Evolutionary conservation across 1,140 invertebrate species (phyloP).

Genomic region (Apocrypta bakeri): DNA sequence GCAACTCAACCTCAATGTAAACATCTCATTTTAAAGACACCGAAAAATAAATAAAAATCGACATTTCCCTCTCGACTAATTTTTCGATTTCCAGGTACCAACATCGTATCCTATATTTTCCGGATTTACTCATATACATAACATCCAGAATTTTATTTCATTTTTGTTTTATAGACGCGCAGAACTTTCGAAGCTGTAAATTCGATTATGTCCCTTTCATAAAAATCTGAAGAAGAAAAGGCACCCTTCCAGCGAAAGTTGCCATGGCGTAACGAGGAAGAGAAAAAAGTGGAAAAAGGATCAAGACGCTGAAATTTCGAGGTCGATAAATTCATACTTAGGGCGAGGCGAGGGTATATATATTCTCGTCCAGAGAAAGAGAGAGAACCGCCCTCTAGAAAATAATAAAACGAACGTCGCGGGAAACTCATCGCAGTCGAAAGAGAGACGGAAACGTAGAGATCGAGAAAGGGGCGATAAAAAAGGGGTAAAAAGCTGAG

Average conservation of each 20-base stretch:
- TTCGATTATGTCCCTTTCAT: not conserved
- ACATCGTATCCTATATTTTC: too few species aligned
- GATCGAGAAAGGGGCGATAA: conserved; percentile 31
- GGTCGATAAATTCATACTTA: conserved; percentile 40
- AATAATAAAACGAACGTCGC: conserved; percentile 47
- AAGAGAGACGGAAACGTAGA: conserved; percentile 3
- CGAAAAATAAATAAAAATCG: too few species aligned
- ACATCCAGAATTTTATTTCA: too few species aligned
- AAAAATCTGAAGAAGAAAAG: too few species aligned
- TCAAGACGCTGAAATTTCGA: conserved; percentile 35
- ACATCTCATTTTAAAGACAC: too few species aligned
- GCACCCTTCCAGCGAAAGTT: too few species aligned
- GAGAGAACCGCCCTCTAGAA: not conserved
- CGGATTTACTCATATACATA: too few species aligned
- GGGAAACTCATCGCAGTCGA: not conserved
- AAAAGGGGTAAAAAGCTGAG: conserved; percentile 29
- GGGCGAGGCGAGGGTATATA: not conserved
- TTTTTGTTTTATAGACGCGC: not conserved
- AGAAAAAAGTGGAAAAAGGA: conserved; percentile 4
- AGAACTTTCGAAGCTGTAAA: not conserved
- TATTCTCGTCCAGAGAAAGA: not conserved
- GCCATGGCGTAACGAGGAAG: not conserved
- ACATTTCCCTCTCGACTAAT: too few species aligned
- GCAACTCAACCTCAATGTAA: too few species aligned
- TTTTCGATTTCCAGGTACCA: too few species aligned